phyloP scores from a whole-genome alignment of 2,888 invertebrate species.

The Nomada hirtipes region DNA sequence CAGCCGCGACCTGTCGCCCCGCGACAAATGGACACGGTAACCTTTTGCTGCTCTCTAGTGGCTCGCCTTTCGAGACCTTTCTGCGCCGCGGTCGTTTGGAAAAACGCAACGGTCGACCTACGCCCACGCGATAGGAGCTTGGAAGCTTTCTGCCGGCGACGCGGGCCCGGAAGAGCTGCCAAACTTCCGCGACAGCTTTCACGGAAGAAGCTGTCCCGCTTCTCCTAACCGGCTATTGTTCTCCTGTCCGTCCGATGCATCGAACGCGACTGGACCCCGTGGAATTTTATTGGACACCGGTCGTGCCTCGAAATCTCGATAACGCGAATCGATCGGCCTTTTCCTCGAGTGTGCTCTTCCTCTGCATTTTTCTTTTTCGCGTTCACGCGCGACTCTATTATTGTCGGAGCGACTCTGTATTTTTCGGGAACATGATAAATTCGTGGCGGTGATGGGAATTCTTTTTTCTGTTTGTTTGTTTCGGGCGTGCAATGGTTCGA shows the following conservation, averaged over 20 bases:
- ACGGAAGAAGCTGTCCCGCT: constrained; percentile 23
- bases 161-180: constrained; percentile 8
- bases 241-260: constrained; percentile 8
- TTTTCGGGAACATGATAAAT: no score
- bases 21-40: constrained; percentile 57
- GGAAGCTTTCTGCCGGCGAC: constrained; percentile 31
- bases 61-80: constrained; percentile 58
- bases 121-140: constrained; percentile 18
- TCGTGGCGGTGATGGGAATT: no score
- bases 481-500: no score
- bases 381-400: no score
- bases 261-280: not conserved
- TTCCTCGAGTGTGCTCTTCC: not conserved
- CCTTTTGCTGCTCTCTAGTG: constrained; percentile 59
- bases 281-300: constrained; percentile 9
- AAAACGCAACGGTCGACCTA: constrained; percentile 48
- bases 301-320: not conserved
- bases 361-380: no score
- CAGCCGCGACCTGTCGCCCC: constrained; percentile 41
- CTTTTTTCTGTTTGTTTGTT: no score
- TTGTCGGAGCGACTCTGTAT: no score
- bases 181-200: constrained; percentile 57
- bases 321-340: not conserved
- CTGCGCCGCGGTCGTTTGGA: constrained; percentile 53
- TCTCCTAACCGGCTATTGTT: constrained; percentile 18